Evolutionary conservation across 2,888 invertebrate species (phyloP), one percentile per base, ranked within the genome.

Genomic region (Oasisia sp.): DNA sequence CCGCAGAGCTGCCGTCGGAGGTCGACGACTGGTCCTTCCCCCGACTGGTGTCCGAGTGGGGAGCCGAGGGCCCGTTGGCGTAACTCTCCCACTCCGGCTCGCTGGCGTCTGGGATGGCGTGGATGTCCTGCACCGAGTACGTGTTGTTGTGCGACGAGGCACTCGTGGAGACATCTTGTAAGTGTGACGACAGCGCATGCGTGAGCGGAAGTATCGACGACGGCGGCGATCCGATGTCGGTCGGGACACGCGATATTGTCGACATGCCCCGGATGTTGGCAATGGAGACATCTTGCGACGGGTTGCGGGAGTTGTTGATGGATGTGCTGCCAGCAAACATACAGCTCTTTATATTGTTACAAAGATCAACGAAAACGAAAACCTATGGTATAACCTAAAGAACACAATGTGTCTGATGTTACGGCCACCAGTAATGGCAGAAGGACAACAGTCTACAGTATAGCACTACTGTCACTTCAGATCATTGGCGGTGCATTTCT

Each of bases 231-330:
- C 27, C 74, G 19, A 74, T 74, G 27, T 74, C 74, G 14, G 74
- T 74, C 27, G 74, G 74, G n/a, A 74, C 74, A 74, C 74, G 74
- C 27, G 74, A 74, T 74, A 74, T 74, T 7, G 74, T 74, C 27
- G 74, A 74, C 74, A 74, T 74, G 74, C 74, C 74, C 74, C 74
- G 74, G 74, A 74, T 74, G 74, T 74, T 74, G 0, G 74, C 74
- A 27, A 74, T 74, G 74, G 74, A 74, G 19, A 74, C 74, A 19
- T 74, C 74, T 19, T 7, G 74, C 27, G 74, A 74, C 27, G 74
- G 74, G 74, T 74, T 74, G 74, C 74, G 74, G 74, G 74, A 74
- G 74, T 74, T 74, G 74, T 74, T 74, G 27, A 74, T 74, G 74
- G 74, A 74, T 5, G 74, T 74, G 74, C 74, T 74, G 27, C 74